phyloP scores from a whole-genome alignment of 2,113 vertebrate species.

The Okapia johnstoni region DNA sequence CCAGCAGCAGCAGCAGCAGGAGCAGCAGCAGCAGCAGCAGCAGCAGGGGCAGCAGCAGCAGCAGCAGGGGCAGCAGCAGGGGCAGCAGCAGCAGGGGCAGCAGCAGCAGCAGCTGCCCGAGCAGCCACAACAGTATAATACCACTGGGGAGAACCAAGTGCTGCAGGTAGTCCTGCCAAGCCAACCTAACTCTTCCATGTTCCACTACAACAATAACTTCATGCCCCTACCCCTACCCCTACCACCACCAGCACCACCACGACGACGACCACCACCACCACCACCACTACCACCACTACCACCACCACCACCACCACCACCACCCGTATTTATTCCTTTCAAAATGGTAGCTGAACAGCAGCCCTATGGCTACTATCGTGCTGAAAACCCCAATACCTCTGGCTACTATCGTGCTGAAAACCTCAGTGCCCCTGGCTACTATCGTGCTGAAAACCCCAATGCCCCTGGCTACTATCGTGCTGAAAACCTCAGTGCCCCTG shows the following conservation, averaged over 20 bases:
- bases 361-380: background rate
- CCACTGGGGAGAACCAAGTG: conserved; percentile 68
- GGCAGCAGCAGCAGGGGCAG: conserved; percentile 40
- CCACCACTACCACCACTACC: no score
- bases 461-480: conserved; percentile 67
- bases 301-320: no score
- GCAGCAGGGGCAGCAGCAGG: accelerated
- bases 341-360: conserved; percentile 70
- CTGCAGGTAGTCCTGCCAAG: conserved; percentile 76
- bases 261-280: no score
- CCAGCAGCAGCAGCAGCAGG: background rate
- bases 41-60: accelerated
- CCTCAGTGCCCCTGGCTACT: background rate
- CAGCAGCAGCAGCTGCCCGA: background rate
- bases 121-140: conserved; percentile 75
- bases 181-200: conserved; percentile 79
- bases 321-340: background rate
- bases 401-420: background rate
- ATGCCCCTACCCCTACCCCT: background rate
- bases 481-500: conserved; percentile 71
- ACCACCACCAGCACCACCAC: no score
- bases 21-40: background rate
- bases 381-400: background rate
- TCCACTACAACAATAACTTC: accelerated
- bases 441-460: no score